Evolutionary conservation across 2,888 invertebrate genomes (phyloP), one percentile per base, ranked within the genome.

Genomic region (Pheosia gnoma): DNA sequence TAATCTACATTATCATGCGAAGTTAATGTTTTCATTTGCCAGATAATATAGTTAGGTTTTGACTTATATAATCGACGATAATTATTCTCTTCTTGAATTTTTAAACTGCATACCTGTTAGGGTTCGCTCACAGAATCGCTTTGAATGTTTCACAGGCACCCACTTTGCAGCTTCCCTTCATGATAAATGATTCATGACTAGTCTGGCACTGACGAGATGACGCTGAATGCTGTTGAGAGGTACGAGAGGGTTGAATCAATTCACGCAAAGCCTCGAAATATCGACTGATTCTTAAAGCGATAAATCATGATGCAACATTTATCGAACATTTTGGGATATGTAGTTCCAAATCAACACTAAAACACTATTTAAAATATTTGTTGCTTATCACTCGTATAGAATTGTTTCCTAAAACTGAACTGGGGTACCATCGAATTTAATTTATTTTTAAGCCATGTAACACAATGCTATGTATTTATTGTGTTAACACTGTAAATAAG

Each of bases 181-280:
- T 63, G 64, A 84, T 86, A 80, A 86, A 86, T 85, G 81, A 86
- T 85, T 85, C 85, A 86, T 84, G 79, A 70, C 74, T 66, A 70
- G 70, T 65, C 73, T 68, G 58, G 41, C 58, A 64, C 62, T 65
- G 67, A 59, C 59, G 54, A 59, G 72, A 72, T 68, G 77, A 70
- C 65, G 62, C 65, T 67, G 60, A 67, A 47, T 66, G 65, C 66
- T 68, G 71, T 65, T 65, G 60, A 64, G 66, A 62, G 59, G 52
- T 57, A 55, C 52, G 54, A 62, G 59, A 73, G 63, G 60, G 64
- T 57, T 60, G 60, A 63, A 59, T 65, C 62, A 70, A 68, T 62
- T 60, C 59, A 61, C 49, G 25, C 10, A 54, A 25, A 39, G 52
- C 55, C 45, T 60, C 39, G 25, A 49, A 64, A 56, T 25, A 52